Conservation (phyloP, 1,140 invertebrate genomes). For the Archivesica marissinica region DNA sequence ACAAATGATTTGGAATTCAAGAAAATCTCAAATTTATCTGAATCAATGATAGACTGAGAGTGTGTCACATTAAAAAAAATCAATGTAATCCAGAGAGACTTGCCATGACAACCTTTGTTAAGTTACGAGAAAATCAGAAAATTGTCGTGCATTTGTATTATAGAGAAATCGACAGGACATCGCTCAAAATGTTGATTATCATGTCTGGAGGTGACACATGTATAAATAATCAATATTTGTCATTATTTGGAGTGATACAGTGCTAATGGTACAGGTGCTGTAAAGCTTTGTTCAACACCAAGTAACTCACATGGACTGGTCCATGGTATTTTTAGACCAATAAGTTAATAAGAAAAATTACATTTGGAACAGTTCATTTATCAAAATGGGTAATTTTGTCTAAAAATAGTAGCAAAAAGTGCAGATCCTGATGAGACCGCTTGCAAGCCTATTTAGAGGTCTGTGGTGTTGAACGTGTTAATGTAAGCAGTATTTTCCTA, state of each 20-base stretch:
- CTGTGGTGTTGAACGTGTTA: too few relatives aligned
- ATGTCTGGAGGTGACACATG: conserved; percentile 15
- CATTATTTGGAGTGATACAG: conserved; percentile 23
- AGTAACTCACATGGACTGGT: too few relatives aligned
- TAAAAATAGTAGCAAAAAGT: too few relatives aligned
- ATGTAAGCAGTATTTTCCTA: too few relatives aligned
- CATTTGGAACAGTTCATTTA: too few relatives aligned
- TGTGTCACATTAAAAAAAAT: conserved; percentile 42
- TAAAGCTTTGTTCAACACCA: conserved; percentile 3
- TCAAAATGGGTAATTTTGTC: too few relatives aligned
- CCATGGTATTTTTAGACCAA: too few relatives aligned
- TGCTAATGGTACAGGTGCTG: conserved; percentile 12
- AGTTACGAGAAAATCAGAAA: conserved; percentile 5
- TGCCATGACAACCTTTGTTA: conserved; percentile 49
- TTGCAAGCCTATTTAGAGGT: too few relatives aligned
- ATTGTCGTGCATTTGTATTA: not conserved
- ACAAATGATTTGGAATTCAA: conserved; percentile 37
- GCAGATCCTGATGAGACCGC: too few relatives aligned
- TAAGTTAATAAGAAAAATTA: too few relatives aligned
- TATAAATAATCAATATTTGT: conserved; percentile 37
- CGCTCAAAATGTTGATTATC: conserved; percentile 9
- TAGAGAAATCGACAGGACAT: conserved; percentile 9
- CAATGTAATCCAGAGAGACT: not conserved
- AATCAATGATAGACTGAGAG: not conserved
- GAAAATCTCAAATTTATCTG: conserved; percentile 36